Conservation (phyloP, 2,797 vertebrate genomes). For the Trachops cirrhosus region DNA sequence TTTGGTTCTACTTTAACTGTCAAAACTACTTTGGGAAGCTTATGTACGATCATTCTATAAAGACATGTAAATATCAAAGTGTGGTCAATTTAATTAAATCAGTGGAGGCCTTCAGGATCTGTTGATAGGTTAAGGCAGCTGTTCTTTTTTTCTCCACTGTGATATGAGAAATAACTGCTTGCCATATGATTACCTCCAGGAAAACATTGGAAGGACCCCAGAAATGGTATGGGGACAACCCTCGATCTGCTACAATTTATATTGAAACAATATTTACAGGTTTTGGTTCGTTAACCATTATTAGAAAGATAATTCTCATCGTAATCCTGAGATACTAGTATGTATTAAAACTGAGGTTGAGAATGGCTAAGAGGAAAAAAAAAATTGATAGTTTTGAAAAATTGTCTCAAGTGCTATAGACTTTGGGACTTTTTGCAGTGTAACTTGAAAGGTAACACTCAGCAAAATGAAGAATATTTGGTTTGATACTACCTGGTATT, state of each 20-base stretch:
- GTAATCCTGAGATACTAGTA: background rate
- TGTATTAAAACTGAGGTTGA: background rate
- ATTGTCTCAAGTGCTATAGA: background rate
- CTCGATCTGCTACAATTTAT: background rate
- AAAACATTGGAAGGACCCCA: background rate
- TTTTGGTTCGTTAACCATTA: background rate
- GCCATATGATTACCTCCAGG: background rate
- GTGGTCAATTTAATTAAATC: background rate
- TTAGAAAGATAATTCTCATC: background rate
- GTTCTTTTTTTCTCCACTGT: background rate
- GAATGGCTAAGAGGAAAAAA: background rate
- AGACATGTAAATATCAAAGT: background rate
- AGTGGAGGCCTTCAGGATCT: background rate
- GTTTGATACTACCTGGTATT: background rate
- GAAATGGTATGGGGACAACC: background rate
- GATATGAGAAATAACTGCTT: background rate
- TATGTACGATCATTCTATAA: background rate
- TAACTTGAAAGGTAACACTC: background rate
- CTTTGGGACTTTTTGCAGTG: background rate
- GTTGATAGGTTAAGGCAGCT: background rate
- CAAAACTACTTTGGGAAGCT: background rate
- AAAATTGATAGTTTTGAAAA: slow-evolving; percentile 11
- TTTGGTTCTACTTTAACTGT: background rate
- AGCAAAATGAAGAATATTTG: background rate
- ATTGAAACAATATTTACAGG: background rate